Evolutionary conservation across 2,888 invertebrate genomes (phyloP).

Genomic region (Rapana venosa): DNA sequence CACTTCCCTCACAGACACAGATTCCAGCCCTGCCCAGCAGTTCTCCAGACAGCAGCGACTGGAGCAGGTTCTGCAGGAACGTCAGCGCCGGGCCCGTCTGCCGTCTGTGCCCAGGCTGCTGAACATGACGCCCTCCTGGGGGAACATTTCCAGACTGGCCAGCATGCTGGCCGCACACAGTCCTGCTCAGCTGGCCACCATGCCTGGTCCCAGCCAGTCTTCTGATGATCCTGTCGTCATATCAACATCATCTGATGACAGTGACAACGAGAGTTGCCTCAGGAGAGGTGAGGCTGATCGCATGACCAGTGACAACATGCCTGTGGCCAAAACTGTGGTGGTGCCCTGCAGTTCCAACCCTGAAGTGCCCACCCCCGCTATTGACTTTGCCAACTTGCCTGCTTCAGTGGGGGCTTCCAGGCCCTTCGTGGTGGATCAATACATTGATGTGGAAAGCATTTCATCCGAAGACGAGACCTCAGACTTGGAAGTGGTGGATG

Average conservation of each 20-base stretch:
- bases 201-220: not conserved
- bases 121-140: conserved; percentile 25
- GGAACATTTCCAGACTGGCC: conserved; percentile 31
- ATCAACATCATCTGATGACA: conserved; percentile 33
- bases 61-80: conserved; percentile 9
- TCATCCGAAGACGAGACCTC: conserved; percentile 28
- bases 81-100: not conserved
- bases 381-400: not conserved
- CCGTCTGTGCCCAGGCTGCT: not conserved
- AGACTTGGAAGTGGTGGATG: conserved; percentile 31
- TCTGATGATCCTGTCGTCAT: conserved; percentile 30
- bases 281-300: not conserved
- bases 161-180: not conserved
- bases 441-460: conserved; percentile 37
- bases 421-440: not conserved
- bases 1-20: not conserved
- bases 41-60: conserved; percentile 7
- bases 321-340: conserved; percentile 39
- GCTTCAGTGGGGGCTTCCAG: not conserved
- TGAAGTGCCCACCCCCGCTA: conserved; percentile 26
- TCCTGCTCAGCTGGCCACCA: not conserved
- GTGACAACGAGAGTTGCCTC: not conserved
- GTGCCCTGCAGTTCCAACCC: conserved; percentile 37
- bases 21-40: not conserved
- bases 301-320: not conserved